Base-by-base conservation (phyloP, 92 coral and sea anemone genomes). In the Porites lobata region DNA sequence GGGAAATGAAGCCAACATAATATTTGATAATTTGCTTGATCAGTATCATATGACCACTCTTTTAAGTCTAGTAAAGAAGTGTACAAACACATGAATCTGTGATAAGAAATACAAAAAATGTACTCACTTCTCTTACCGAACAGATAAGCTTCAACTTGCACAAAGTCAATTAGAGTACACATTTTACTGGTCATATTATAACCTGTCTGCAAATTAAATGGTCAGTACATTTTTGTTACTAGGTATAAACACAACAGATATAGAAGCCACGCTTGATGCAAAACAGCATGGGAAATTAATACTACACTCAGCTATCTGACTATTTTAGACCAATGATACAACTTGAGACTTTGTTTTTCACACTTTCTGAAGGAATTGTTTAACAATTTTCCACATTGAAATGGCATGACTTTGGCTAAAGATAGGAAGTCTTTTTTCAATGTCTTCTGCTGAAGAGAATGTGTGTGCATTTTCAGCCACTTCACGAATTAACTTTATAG, bases 381-480 rank as follows among this genome's bases (percentile, higher is more conserved):
- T 66, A 8, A 90, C 61, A 62, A 90, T 90, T 13, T 80, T 79
- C 90, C 83, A 85, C 38, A 78, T 54, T 47, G 72, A 79, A 63
- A 85, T 11, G 19, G 93, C 88, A 86, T 90, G 87, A 14, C 70
- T 62, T 52, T 90, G 78, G 72, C 93, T 86, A 56, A 80, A 90
- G 63, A 90, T 50, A 61, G 90, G 90, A 53, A 85, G 76, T 43
- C 72, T 86, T 14, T 86, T 75, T 74, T 80, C 86, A 8, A 90
- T 64, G 76, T 86, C 84, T 53, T 75, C 83, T 20, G 85, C 52
- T 56, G 79, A 61, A 75, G 74, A 18, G 53, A 80, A 86, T 22
- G 84, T 17, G n/a, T 22, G 59, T 61, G 90, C 90, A 73, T 90
- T 86, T 57, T 92, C 80, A 47, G 77, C 74, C 75, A 92, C 82